Percentiles rank a stretch among this genome's conserved stretches.
Evolutionary conservation across 2,113 vertebrate genomes (phyloP).

Genomic region (Erinaceus europaeus): DNA sequence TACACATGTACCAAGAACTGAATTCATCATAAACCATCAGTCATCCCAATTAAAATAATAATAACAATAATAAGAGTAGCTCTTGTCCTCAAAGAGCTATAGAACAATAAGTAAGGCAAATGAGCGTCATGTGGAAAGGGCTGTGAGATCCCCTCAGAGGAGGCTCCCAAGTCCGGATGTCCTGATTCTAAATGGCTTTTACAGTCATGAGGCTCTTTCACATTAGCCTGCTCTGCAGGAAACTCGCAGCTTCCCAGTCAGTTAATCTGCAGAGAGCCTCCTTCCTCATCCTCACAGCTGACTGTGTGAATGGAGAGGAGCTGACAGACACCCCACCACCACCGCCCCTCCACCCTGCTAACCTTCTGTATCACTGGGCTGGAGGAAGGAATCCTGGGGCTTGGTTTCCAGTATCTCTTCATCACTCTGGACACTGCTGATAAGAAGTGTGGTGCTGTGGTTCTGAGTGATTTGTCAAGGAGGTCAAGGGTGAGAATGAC

Average conservation of each 20-base stretch:
- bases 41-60: too few relatives aligned
- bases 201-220: neutral
- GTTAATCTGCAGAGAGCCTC: neutral
- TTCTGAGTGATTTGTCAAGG: neutral
- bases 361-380: neutral
- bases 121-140: neutral
- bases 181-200: neutral
- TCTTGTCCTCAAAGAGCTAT: neutral
- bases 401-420: neutral
- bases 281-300: neutral
- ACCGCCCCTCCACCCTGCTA: rapidly evolving
- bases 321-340: rapidly evolving
- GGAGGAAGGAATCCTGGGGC: neutral
- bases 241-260: neutral
- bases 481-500: neutral
- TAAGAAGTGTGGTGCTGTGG: neutral
- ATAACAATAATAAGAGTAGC: too few relatives aligned
- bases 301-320: rapidly evolving
- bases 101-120: neutral
- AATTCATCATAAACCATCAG: too few relatives aligned
- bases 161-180: neutral
- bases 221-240: neutral
- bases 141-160: neutral
- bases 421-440: neutral
- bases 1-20: too few relatives aligned